Evolutionary conservation across 2,888 invertebrate genomes (phyloP).

Genomic region (Marronus borbonicus): DNA sequence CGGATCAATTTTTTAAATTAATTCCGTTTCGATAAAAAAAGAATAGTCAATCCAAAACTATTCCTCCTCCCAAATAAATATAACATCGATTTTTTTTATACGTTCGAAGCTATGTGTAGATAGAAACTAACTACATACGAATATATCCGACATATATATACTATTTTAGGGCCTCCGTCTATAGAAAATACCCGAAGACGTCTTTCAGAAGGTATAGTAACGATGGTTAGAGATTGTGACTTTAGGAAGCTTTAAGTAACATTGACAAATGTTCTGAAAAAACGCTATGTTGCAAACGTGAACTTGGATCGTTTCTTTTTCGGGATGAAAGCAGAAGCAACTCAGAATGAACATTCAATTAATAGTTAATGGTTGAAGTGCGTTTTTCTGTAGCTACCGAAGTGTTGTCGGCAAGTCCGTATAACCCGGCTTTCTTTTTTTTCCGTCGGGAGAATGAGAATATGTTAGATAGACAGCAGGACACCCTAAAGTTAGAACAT

Average conservation of each 20-base stretch:
- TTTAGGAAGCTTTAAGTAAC: constrained; percentile 51
- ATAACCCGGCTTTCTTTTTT: constrained; percentile 49
- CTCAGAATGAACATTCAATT: constrained; percentile 58
- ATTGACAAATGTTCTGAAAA: constrained; percentile 55
- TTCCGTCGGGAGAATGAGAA: constrained; percentile 27
- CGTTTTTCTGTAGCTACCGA: constrained; percentile 57
- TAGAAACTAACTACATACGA: not conserved
- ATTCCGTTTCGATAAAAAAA: no score
- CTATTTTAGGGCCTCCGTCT: not conserved
- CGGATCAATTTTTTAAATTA: no score
- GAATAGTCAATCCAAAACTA: no score
- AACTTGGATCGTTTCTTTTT: constrained; percentile 52
- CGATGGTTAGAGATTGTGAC: constrained; percentile 43
- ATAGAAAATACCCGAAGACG: not conserved
- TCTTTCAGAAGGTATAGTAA: constrained; percentile 13
- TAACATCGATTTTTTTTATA: not conserved
- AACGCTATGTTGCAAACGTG: constrained; percentile 51
- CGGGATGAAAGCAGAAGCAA: constrained; percentile 43
- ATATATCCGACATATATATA: not conserved
- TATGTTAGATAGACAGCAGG: constrained; percentile 44
- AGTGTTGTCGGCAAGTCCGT: constrained; percentile 55
- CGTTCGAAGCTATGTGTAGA: not conserved
- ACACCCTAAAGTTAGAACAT: constrained; percentile 33
- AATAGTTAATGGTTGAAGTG: constrained; percentile 58
- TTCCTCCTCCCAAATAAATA: not conserved